Base-by-base conservation (phyloP, 2,113 vertebrate species). In the Condylura cristata region DNA sequence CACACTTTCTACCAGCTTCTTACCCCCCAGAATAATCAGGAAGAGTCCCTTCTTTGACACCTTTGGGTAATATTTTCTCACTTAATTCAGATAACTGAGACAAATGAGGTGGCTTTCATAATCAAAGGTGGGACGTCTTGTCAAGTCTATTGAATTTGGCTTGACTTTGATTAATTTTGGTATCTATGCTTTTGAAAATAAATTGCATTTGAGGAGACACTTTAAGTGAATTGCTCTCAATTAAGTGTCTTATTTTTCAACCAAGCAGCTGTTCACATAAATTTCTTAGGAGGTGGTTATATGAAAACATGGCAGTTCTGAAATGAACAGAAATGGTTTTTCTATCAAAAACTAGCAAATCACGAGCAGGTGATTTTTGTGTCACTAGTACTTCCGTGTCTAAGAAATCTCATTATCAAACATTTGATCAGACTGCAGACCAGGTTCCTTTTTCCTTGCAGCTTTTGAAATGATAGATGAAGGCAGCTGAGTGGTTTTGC, bases 221-320 rank as follows among this genome's bases (percentile, higher is more conserved):
- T 88, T 65, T 37, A 30, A 83, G 41, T 90, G 14, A 79, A 58
- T 84, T 78, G 26, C 75, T 92, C 44, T 82, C 81, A 74, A 93
- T 89, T 86, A 39, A 13, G 12, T 60, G 8, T 56, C 51, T 95
- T 66, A 39, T 79, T 89, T 79, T 63, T 85, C 46, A 83, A 51
- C 72, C 70, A 44, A 63, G 81, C 88, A 96, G 84, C 83, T 92
- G 89, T 94, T 78, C 70, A 6, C 68, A 34, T 53, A 87, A 12
- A 78, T 89, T 96, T 86, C 90, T 81, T 93, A 89, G 74, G 80
- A 96, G 93, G 72, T 63, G 6, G 56, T 71, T 93, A 82, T 86
- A 60, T 95, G 76, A 95, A 96, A 96, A 63, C 9, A 51, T 6
- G 16, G 41, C 60, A 32, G 30, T 63, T 70, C 86, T 44, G 56